Percentiles rank a stretch among this genome's conserved stretches.
Conservation (phyloP, 2,888 invertebrate species). For the Calameuta idolon region DNA sequence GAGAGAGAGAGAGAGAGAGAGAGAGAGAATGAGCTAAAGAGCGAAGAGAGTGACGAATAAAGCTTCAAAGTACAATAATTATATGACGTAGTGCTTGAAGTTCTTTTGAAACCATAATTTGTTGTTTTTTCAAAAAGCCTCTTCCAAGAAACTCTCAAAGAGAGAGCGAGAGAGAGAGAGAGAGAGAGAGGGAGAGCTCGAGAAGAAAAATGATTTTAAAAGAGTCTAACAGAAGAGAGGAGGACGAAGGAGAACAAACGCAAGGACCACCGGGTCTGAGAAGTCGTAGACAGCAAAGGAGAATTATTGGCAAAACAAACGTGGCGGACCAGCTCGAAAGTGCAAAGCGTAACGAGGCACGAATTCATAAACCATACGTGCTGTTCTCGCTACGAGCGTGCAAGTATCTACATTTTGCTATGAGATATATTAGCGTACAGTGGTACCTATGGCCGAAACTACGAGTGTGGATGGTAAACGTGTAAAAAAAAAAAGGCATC, state of each 20-base stretch:
- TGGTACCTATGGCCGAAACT: neutral
- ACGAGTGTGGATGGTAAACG: neutral
- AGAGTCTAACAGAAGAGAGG: neutral
- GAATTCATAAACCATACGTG: neutral
- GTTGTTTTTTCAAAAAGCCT: neutral
- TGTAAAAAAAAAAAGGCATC: slow-evolving; percentile 5
- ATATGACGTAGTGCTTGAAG: neutral
- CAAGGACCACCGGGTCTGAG: neutral
- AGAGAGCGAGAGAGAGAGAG: neutral
- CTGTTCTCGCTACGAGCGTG: neutral
- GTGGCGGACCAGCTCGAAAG: neutral
- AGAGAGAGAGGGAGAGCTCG: neutral
- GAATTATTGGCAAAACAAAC: neutral
- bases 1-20: slow-evolving; percentile 20
- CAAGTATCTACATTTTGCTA: neutral
- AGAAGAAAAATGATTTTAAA: neutral
- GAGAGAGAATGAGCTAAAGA: slow-evolving; percentile 8
- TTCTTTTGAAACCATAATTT: neutral
- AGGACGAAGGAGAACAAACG: neutral
- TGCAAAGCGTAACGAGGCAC: neutral
- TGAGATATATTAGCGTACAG: neutral
- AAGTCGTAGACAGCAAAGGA: neutral
- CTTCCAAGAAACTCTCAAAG: neutral
- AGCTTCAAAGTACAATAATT: neutral
- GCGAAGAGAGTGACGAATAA: neutral